A percentile compares a stretch with the other conserved stretches of the same genome.
Evolutionary conservation across 1,140 invertebrate genomes (phyloP).

Genomic region (Eurytemora carolleeae): DNA sequence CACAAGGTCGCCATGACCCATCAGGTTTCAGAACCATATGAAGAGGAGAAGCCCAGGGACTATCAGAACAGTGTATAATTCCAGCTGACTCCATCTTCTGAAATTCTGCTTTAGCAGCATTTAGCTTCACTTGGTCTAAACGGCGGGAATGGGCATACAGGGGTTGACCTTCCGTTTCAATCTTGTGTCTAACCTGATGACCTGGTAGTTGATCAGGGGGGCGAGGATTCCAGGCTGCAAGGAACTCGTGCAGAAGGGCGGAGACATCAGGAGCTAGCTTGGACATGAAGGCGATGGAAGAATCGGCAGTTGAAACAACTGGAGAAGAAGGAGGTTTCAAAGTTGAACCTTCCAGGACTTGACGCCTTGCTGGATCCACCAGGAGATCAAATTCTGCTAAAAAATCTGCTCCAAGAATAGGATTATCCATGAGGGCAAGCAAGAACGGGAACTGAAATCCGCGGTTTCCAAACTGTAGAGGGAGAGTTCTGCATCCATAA

Average conservation of each 20-base stretch:
- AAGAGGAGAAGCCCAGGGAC: slow-evolving; percentile 18
- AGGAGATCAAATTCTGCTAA: slow-evolving; percentile 6
- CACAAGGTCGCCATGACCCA: slow-evolving; percentile 24
- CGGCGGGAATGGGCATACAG: slow-evolving; percentile 23
- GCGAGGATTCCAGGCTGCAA: neutral
- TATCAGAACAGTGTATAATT: slow-evolving; percentile 18
- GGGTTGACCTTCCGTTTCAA: slow-evolving; percentile 24
- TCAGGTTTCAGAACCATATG: slow-evolving; percentile 18
- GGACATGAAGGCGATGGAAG: neutral
- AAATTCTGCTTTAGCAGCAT: slow-evolving; percentile 19
- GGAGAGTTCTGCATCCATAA: neutral
- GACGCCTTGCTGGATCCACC: neutral
- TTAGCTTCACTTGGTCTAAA: slow-evolving; percentile 20
- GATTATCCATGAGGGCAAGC: slow-evolving; percentile 10
- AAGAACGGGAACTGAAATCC: slow-evolving; percentile 12
- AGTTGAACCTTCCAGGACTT: neutral
- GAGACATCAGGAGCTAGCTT: neutral
- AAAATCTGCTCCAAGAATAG: slow-evolving; percentile 16
- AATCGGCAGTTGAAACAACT: neutral
- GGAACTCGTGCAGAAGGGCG: neutral
- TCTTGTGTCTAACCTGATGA: slow-evolving; percentile 6
- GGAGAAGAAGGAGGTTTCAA: neutral
- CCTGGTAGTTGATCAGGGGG: neutral
- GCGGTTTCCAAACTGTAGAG: neutral
- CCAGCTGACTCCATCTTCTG: slow-evolving; percentile 17